A percentile compares a stretch with the other conserved stretches of the same genome.
These are phyloP conservation scores for Lochmaea capreae DNA, from an alignment of 2,888 invertebrate species.

Conservation along the genomic window DNA sequence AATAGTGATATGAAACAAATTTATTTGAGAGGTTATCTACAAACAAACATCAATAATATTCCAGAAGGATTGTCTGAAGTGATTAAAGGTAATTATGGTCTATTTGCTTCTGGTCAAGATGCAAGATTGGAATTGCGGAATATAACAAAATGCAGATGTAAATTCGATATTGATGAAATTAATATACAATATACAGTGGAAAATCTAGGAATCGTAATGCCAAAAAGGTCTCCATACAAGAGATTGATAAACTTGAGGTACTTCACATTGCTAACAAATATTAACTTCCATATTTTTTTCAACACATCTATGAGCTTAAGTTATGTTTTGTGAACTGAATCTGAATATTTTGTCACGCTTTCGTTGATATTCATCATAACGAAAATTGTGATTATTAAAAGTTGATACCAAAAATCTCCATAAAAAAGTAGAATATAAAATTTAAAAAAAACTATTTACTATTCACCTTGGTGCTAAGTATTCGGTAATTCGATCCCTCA, in stretches of 20 bases:
- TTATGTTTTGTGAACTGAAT: no score
- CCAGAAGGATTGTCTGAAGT: conserved; percentile 70
- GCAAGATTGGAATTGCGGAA: conserved; percentile 68
- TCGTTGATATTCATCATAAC: no score
- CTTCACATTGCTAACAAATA: background rate
- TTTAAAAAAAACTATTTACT: no score
- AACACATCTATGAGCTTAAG: no score
- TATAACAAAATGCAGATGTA: conserved; percentile 62
- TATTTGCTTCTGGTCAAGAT: conserved; percentile 72
- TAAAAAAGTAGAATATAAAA: no score
- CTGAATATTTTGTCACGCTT: no score
- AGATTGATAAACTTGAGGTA: conserved; percentile 68
- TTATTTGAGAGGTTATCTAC: conserved; percentile 58
- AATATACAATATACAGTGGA: conserved; percentile 70
- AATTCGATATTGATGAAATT: conserved; percentile 71
- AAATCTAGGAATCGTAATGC: conserved; percentile 71
- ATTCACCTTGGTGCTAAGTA: no score
- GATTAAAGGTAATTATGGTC: conserved; percentile 70
- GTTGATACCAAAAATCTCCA: no score
- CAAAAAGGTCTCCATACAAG: conserved; percentile 70
- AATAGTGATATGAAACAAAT: conserved; percentile 58
- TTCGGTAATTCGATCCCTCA: no score
- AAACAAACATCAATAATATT: conserved; percentile 65
- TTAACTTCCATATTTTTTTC: no score
- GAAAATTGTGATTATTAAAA: no score